A percentile compares a stretch with the other conserved stretches of the same genome.
Conservation (phyloP, 2,797 vertebrate genomes). For the Gallinago stenura region DNA sequence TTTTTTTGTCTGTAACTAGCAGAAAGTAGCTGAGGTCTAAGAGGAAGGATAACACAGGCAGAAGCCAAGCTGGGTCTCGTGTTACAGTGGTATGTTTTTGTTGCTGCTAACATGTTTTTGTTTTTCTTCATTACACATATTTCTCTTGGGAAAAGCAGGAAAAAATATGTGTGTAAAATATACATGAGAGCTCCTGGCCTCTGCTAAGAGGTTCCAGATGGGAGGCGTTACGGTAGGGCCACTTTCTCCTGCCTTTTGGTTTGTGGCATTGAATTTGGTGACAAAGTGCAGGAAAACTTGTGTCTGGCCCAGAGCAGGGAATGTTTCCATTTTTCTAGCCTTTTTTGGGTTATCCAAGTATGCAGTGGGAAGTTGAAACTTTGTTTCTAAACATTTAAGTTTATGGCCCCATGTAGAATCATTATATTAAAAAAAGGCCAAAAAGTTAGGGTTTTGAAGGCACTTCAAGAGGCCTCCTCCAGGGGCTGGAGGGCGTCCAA, state of each 20-base stretch:
- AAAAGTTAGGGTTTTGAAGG: neutral
- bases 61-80: slow-evolving; percentile 22
- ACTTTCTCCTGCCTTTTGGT: neutral
- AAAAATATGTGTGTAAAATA: slow-evolving; percentile 47
- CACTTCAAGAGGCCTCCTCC: neutral
- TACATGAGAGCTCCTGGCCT: neutral
- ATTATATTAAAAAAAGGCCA: neutral
- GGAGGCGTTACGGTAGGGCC: neutral
- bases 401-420: neutral
- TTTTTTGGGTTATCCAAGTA: neutral
- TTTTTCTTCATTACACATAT: slow-evolving; percentile 56
- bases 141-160: slow-evolving; percentile 58
- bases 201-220: slow-evolving; percentile 59
- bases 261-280: neutral
- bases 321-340: neutral
- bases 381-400: neutral
- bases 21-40: slow-evolving; percentile 40
- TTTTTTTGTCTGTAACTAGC: neutral
- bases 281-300: neutral
- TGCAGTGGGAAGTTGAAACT: neutral
- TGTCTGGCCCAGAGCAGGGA: neutral
- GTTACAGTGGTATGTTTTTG: slow-evolving; percentile 63
- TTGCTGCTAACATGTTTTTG: slow-evolving; percentile 67
- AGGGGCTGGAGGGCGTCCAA: neutral
- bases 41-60: slow-evolving; percentile 35